Evolutionary conservation across 2,113 vertebrate genomes (phyloP).

Genomic region (Plestiodon gilberti): DNA sequence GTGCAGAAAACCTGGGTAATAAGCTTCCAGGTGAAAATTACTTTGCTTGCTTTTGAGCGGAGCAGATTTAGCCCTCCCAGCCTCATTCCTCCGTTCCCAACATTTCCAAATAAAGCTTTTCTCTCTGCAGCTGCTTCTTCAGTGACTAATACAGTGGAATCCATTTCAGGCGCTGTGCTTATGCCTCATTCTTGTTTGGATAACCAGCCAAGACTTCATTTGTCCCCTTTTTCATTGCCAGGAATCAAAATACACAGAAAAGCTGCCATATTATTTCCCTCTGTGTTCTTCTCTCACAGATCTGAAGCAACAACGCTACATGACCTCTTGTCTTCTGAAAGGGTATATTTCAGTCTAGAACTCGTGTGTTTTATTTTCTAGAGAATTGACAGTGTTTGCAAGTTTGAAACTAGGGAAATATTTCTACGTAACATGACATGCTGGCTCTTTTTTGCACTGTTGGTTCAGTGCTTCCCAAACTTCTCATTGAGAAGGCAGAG

Average conservation of each 20-base stretch:
- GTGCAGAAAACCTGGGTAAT: not conserved
- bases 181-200: conserved; percentile 62
- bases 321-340: conserved; percentile 18
- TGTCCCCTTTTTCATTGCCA: conserved; percentile 45
- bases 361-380: not conserved
- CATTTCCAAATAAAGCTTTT: conserved; percentile 69
- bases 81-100: rapidly evolving
- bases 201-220: conserved; percentile 49
- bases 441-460: too few relatives aligned
- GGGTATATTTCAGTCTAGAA: conserved; percentile 6
- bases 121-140: conserved; percentile 3
- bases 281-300: conserved; percentile 34
- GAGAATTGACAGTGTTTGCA: not conserved
- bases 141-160: conserved; percentile 32
- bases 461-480: too few relatives aligned
- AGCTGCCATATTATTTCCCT: conserved; percentile 33
- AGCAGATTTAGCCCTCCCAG: not conserved
- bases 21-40: not conserved
- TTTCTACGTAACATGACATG: too few relatives aligned
- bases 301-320: conserved; percentile 34
- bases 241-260: conserved; percentile 12
- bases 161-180: conserved; percentile 10
- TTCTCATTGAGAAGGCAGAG: too few relatives aligned
- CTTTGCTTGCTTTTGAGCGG: not conserved
- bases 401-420: not conserved